These are phyloP conservation scores for Deladenus siricidicola DNA, from an alignment of 2,888 invertebrate species.

Conservation along the genomic window DNA sequence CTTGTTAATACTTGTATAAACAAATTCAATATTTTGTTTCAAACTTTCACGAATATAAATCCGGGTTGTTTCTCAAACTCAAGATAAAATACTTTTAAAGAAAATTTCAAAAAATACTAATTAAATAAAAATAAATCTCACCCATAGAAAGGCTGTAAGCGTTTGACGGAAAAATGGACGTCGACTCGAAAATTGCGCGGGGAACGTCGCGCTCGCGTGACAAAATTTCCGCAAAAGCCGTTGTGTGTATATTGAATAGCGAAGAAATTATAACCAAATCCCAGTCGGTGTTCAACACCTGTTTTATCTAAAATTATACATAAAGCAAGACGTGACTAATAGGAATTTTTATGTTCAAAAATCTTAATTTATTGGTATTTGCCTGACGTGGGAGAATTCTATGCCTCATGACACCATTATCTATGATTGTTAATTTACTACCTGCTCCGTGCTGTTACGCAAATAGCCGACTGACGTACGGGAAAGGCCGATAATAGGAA, in stretches of 20 bases:
- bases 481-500: too few relatives aligned
- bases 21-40: too few relatives aligned
- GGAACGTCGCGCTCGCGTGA: conserved; percentile 7
- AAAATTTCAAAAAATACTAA: too few relatives aligned
- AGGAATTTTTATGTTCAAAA: not conserved
- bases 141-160: conserved; percentile 10
- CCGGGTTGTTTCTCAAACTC: too few relatives aligned
- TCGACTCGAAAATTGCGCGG: conserved; percentile 4
- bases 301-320: not conserved
- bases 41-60: too few relatives aligned
- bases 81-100: not conserved
- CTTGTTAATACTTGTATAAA: too few relatives aligned
- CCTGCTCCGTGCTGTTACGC: too few relatives aligned
- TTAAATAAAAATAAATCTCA: too few relatives aligned
- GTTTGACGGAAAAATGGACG: conserved; percentile 1
- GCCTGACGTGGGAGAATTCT: too few relatives aligned
- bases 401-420: too few relatives aligned
- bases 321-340: not conserved
- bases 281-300: conserved; percentile 12
- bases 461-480: too few relatives aligned
- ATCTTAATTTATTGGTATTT: not conserved
- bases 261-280: conserved; percentile 9
- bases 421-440: too few relatives aligned
- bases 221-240: conserved; percentile 12
- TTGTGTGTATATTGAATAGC: conserved; percentile 10